Percentiles rank a stretch among this genome's conserved stretches.
Evolutionary conservation across 2,888 invertebrate genomes (phyloP).

Genomic region (Lasioglossum morio): DNA sequence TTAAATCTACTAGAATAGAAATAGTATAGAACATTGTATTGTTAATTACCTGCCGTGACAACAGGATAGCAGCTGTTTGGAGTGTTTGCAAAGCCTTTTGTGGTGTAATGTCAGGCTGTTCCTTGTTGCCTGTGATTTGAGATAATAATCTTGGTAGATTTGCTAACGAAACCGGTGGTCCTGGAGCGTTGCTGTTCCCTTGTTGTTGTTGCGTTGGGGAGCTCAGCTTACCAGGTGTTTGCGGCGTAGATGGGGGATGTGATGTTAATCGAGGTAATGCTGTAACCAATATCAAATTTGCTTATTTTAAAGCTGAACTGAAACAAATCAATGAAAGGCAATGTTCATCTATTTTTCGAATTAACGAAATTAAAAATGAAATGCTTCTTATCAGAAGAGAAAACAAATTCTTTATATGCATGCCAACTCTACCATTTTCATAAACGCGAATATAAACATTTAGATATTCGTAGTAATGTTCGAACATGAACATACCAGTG

Average conservation of each 20-base stretch:
- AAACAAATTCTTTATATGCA: not conserved
- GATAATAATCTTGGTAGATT: slow-evolving; percentile 85
- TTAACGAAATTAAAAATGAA: not conserved
- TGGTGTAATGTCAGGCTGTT: slow-evolving; percentile 85
- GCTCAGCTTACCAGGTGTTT: slow-evolving; percentile 81
- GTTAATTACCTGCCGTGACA: slow-evolving; percentile 82
- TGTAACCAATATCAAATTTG: slow-evolving; percentile 47
- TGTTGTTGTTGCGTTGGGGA: slow-evolving; percentile 80
- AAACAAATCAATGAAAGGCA: not conserved
- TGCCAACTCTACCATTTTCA: not conserved
- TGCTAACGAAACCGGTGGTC: slow-evolving; percentile 85
- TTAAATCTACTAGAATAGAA: not conserved
- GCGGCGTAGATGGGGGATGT: slow-evolving; percentile 84
- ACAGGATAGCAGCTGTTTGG: slow-evolving; percentile 84
- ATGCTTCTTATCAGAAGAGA: not conserved
- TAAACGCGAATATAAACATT: not conserved
- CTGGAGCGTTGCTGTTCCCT: slow-evolving; percentile 82
- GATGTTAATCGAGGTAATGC: slow-evolving; percentile 89
- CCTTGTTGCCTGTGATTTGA: slow-evolving; percentile 85
- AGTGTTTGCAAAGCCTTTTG: slow-evolving; percentile 87
- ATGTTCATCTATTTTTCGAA: too few relatives aligned
- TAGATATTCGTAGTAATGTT: not conserved
- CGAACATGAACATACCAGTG: slow-evolving; percentile 81
- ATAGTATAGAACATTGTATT: not conserved
- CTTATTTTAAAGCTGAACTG: not conserved